Evolutionary conservation across 2,797 vertebrate genomes (phyloP).

Genomic region (Chaunax sp.): DNA sequence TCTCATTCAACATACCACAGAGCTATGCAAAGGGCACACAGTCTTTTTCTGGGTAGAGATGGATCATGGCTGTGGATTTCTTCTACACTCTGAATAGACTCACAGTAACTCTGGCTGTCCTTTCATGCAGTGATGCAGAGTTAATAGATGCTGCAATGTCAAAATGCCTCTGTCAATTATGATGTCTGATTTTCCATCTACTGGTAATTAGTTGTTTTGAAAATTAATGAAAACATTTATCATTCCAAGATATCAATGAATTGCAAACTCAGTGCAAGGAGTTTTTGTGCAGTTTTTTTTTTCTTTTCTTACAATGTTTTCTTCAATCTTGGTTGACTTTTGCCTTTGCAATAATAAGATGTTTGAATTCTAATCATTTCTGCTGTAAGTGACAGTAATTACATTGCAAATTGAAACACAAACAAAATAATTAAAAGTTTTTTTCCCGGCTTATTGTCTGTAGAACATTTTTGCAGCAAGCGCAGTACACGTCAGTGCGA

Average conservation of each 20-base stretch:
- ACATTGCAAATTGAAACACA: constrained; percentile 1
- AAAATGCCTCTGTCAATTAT: constrained; percentile 36
- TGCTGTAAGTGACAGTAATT: constrained; percentile 27
- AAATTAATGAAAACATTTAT: constrained; percentile 15
- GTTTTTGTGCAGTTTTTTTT: constrained; percentile 4
- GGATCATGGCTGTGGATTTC: constrained; percentile 19
- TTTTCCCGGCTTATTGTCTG: not conserved
- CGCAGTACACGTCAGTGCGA: constrained; percentile 34
- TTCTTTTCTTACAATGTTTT: too few species aligned
- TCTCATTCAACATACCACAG: constrained; percentile 54
- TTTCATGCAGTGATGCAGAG: constrained; percentile 14
- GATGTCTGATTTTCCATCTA: constrained; percentile 40
- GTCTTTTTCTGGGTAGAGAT: constrained; percentile 22
- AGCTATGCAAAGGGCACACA: constrained; percentile 36
- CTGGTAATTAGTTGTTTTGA: constrained; percentile 22
- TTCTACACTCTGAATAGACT: constrained; percentile 17
- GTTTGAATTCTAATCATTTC: constrained; percentile 25
- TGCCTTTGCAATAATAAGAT: constrained; percentile 5
- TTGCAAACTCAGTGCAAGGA: constrained; percentile 16
- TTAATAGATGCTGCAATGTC: constrained; percentile 34
- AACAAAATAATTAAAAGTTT: not conserved
- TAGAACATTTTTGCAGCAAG: constrained; percentile 4
- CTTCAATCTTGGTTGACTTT: constrained; percentile 18
- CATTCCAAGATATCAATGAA: constrained; percentile 20
- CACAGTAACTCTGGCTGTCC: constrained; percentile 23